A percentile compares a stretch with the other conserved stretches of the same genome.
These are phyloP conservation scores for Enteromius fasciolatus DNA, from an alignment of 2,797 vertebrate genomes.

Conservation along the genomic window DNA sequence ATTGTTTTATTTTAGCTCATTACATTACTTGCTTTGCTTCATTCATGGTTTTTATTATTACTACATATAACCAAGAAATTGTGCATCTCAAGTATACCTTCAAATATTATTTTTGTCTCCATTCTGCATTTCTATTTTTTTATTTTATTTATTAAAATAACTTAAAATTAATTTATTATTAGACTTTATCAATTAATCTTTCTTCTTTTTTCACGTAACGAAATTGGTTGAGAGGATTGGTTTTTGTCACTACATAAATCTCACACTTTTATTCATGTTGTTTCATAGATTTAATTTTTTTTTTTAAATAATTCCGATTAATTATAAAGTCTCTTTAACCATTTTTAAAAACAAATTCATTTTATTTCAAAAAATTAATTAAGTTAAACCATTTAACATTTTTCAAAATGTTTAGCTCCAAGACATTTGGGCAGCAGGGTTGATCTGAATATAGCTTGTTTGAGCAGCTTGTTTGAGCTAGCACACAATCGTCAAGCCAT, in stretches of 20 bases:
- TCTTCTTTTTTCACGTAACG: background rate
- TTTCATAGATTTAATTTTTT: background rate
- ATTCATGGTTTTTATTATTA: background rate
- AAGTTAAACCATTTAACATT: background rate
- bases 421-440: background rate
- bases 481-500: conserved; percentile 34
- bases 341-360: background rate
- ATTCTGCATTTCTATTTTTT: background rate
- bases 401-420: background rate
- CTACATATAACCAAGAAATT: background rate
- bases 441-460: conserved; percentile 10
- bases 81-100: background rate
- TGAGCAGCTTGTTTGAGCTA: conserved; percentile 24
- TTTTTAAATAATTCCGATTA: background rate
- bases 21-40: background rate
- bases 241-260: conserved; percentile 3
- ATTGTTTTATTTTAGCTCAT: background rate
- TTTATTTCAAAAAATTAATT: background rate
- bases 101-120: background rate
- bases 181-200: background rate
- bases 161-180: too few species aligned
- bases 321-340: background rate
- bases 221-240: background rate
- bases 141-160: too few species aligned
- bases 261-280: background rate